phyloP scores from a whole-genome alignment of 2,888 invertebrate genomes.

The Buathra laborator region DNA sequence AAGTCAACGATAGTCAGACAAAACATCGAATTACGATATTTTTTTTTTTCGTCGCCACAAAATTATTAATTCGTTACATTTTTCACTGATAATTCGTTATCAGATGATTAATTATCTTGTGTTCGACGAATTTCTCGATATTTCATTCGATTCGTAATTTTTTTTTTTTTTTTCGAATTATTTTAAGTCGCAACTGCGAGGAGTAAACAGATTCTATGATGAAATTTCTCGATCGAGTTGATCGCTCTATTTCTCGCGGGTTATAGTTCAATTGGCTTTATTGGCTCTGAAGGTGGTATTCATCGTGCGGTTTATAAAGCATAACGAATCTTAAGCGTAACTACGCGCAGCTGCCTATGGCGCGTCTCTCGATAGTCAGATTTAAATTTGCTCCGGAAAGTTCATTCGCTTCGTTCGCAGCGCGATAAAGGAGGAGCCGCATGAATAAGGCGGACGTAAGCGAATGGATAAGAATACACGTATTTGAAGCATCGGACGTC shows the following conservation, averaged over 20 bases:
- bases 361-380: not conserved
- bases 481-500: too few species aligned
- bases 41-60: not conserved
- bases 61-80: not conserved
- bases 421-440: not conserved
- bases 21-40: not conserved
- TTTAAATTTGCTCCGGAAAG: conserved; percentile 12
- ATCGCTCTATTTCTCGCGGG: conserved; percentile 41
- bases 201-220: not conserved
- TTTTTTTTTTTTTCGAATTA: too few species aligned
- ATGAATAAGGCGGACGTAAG: not conserved
- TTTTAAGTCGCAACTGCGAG: too few species aligned
- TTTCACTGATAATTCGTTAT: not conserved
- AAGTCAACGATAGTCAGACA: conserved; percentile 31
- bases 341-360: not conserved
- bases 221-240: not conserved
- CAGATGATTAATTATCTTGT: too few species aligned
- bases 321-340: not conserved
- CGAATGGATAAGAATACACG: not conserved
- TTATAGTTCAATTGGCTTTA: conserved; percentile 63
- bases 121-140: too few species aligned
- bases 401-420: conserved; percentile 39
- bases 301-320: conserved; percentile 38
- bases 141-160: too few species aligned
- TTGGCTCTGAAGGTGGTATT: conserved; percentile 61